phyloP scores from a whole-genome alignment of 2,797 vertebrate genomes.

The Sebastes alutus region DNA sequence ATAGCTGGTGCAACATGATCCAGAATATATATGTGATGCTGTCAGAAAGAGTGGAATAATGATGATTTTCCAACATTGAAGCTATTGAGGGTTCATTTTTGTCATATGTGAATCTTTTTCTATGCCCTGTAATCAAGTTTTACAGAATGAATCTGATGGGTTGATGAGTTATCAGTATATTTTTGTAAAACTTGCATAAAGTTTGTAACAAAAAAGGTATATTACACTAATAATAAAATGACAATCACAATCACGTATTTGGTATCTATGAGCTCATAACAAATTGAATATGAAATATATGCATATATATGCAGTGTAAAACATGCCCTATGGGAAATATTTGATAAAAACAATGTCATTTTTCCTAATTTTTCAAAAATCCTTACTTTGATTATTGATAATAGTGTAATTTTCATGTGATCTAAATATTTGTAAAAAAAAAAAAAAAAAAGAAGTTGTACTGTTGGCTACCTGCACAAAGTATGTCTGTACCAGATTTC shows the following conservation, averaged over 20 bases:
- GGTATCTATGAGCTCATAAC: no score
- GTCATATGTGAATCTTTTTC: background rate
- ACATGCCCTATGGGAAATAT: no score
- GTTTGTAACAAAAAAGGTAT: background rate
- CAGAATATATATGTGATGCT: background rate
- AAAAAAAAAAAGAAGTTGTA: no score
- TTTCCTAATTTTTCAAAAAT: no score
- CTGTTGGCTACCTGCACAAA: no score
- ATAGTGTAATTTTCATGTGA: no score
- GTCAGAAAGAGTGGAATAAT: background rate
- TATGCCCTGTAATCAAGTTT: background rate
- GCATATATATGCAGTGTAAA: no score
- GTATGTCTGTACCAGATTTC: no score
- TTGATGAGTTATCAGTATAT: background rate
- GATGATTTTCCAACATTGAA: background rate
- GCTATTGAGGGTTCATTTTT: background rate
- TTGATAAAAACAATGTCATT: no score
- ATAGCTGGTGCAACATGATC: background rate
- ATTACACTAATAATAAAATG: background rate
- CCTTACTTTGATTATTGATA: no score
- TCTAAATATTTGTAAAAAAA: no score
- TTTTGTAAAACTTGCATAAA: background rate
- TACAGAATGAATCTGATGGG: background rate
- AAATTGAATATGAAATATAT: no score
- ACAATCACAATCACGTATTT: background rate